phyloP scores from a whole-genome alignment of 2,888 invertebrate genomes.

The Catocala nupta region DNA sequence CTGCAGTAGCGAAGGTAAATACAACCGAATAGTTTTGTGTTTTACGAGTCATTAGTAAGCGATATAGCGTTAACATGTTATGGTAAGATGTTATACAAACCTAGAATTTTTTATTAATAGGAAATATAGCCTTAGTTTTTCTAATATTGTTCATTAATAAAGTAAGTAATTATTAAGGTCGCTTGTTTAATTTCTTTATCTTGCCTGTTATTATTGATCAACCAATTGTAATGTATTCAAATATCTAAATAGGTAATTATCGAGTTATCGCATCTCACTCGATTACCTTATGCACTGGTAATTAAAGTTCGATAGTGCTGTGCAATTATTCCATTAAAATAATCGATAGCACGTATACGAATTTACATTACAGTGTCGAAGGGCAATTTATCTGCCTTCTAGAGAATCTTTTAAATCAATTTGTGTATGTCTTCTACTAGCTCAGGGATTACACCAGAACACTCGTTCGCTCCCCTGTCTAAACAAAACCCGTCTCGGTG shows the following conservation, averaged over 20 bases:
- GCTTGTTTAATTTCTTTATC: slow-evolving; percentile 27
- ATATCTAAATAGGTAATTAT: background rate
- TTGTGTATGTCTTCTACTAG: background rate
- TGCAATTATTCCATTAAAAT: slow-evolving; percentile 4
- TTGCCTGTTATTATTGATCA: slow-evolving; percentile 25
- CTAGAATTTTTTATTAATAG: slow-evolving; percentile 30
- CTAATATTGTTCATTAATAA: background rate
- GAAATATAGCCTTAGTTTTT: slow-evolving; percentile 15
- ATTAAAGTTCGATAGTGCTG: slow-evolving; percentile 29
- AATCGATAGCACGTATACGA: background rate
- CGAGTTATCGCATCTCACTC: background rate
- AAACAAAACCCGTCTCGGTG: slow-evolving; percentile 69
- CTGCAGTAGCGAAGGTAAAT: slow-evolving; percentile 72
- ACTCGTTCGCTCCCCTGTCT: slow-evolving; percentile 57
- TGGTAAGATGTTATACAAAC: slow-evolving; percentile 20
- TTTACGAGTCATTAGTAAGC: slow-evolving; percentile 67
- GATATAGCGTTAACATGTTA: slow-evolving; percentile 45
- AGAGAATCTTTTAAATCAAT: slow-evolving; percentile 2
- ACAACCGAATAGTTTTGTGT: slow-evolving; percentile 61
- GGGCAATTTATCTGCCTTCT: too few species aligned
- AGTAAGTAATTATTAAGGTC: background rate
- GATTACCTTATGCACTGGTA: slow-evolving; percentile 8
- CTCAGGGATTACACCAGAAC: slow-evolving; percentile 51
- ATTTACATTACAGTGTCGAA: background rate
- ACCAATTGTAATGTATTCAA: slow-evolving; percentile 31